Base-by-base conservation (phyloP, 1,140 invertebrate species). In the Monochamus saltuarius region DNA sequence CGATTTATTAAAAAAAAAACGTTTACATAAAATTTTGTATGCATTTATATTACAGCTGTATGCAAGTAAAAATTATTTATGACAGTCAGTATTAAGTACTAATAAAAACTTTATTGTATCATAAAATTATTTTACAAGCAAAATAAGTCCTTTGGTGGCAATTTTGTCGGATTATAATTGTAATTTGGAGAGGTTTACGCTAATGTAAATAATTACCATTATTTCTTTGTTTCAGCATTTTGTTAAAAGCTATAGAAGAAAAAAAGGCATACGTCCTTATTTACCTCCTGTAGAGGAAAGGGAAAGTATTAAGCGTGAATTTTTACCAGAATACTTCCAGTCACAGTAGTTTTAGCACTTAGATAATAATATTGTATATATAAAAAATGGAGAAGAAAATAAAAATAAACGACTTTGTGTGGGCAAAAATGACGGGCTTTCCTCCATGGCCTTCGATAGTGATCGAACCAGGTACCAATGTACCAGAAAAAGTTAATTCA, bases 371-470 rank as follows among this genome's bases (percentile, higher is more conserved):
- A 22, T 6, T 35, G 22, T 13, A 19, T 47, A 47, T 22, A n/a
- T 29, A 22, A 47, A 11, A 17, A 17, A 47, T 47, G 45, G 45
- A 47, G 8, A 17, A 13, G 13, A 42, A 29, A 29, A 51, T 61
- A 43, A 58, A 55, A 40, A 58, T 57, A 14, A 45, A 65, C 47
- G 58, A 61, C 38, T 65, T 65, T 58, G 63, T 65, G 2, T 65
- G 57, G 57, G 63, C 58, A 6, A 65, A 65, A 61, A 47, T 65
- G 49, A 36, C 45, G 83, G 91, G 92, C 70, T 96, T 92, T 81
- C 90, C 91, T 59, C 90, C 91, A 61, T 96, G 93, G 93, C 92
- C 93, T 40, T 92, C 89, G 78, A 89, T 90, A 85, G 92, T 95
- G 85, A 89, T 89, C 86, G 49, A 59, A 50, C 62, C 69, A 59